phyloP scores from a whole-genome alignment of 2,888 invertebrate genomes.

The Timema podura region DNA sequence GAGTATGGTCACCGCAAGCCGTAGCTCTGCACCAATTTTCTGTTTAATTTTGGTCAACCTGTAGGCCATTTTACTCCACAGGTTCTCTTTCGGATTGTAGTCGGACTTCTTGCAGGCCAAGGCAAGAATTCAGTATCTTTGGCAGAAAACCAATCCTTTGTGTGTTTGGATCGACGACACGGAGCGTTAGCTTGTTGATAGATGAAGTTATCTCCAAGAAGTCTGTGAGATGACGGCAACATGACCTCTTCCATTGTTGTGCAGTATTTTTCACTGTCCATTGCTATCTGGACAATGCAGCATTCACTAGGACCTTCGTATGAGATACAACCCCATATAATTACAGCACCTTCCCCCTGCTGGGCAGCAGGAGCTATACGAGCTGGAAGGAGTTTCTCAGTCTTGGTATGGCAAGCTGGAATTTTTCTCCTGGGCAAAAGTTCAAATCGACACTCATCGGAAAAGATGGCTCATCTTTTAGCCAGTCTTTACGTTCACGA shows the following conservation, averaged over 20 bases:
- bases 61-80: constrained; percentile 5
- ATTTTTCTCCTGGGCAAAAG: neutral
- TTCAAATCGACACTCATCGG: neutral
- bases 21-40: neutral
- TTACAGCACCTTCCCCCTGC: constrained; percentile 1
- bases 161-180: constrained; percentile 8
- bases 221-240: too few species aligned
- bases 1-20: neutral
- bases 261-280: constrained; percentile 3
- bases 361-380: constrained; percentile 1
- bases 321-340: constrained; percentile 12
- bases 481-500: too few species aligned
- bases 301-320: neutral
- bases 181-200: constrained; percentile 2
- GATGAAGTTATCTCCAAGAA: neutral
- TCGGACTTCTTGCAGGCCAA: constrained; percentile 2
- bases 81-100: neutral
- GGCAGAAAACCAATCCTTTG: neutral
- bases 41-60: neutral
- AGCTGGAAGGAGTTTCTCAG: constrained; percentile 8
- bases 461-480: constrained; percentile 1
- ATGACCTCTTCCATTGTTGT: too few species aligned
- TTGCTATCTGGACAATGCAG: neutral
- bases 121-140: neutral
- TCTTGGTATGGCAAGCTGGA: neutral